Evolutionary conservation across 2,113 vertebrate genomes (phyloP), one percentile per base, ranked within the genome.

Genomic region (Alectura lathami): DNA sequence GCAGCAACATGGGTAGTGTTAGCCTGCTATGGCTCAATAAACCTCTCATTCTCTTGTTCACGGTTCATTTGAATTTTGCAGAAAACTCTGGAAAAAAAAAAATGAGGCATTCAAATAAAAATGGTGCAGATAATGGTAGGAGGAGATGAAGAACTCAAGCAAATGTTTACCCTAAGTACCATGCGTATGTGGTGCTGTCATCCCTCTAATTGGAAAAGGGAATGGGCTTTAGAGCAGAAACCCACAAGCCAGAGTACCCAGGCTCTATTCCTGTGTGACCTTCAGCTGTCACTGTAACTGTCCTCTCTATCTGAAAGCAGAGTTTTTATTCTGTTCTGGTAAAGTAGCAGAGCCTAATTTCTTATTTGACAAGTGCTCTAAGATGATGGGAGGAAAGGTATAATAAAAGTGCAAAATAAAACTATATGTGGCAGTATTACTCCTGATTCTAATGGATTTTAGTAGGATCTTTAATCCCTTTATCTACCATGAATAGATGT

Each of bases 21-120:
- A 92, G 93, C 62, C 87, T 95, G 94, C 92, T 94, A 95, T 95
- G 95, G 96, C 95, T 97, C 96, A 97, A 95, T 96, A 96, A 97
- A 94, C 95, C 91, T 89, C 94, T 95, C 94, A 92, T 97, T 96
- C 94, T 95, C 95, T 78, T 79, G 77, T 97, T 96, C 96, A 97
- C 34, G 94, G 90, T 96, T 97, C 97, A 96, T 97, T 97, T 96
- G 94, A 96, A 96, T 97, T 96, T 97, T 97, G 95, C 91, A 97
- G 89, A 97, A 97, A 95, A 96, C 83, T 92, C 92, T 29, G 94
- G 64, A 24, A 43, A 38, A n/a, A 87, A 87, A 90, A 94, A 91
- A 94, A 95, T 48, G 86, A 95, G 48, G 86, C 89, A 70, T 93
- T 96, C 79, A 95, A 85, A 91, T 95, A 94, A 95, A 96, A 97